phyloP scores from a whole-genome alignment of 2,888 invertebrate species.

The Coenonympha arcania region DNA sequence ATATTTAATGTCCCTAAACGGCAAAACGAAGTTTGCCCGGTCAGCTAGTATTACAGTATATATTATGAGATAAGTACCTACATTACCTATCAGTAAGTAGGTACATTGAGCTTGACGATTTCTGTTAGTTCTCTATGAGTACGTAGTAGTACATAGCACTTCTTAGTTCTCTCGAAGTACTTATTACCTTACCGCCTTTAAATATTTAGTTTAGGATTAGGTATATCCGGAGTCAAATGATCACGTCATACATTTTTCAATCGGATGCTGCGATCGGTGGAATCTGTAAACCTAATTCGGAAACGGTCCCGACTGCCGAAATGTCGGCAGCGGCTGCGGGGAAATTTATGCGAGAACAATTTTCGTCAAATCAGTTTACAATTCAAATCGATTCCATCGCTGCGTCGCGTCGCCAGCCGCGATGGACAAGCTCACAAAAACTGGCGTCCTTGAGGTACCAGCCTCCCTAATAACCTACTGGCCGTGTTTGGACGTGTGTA shows the following conservation, averaged over 20 bases:
- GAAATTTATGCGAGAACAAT: conserved; percentile 55
- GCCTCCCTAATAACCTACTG: conserved; percentile 52
- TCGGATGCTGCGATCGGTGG: conserved; percentile 30
- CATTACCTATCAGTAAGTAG: too few relatives aligned
- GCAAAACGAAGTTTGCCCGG: too few relatives aligned
- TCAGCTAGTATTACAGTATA: too few relatives aligned
- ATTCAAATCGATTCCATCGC: conserved; percentile 48
- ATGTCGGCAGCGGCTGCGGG: conserved; percentile 31
- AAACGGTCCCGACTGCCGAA: conserved; percentile 31
- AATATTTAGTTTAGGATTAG: too few relatives aligned
- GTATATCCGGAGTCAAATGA: too few relatives aligned
- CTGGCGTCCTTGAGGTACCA: conserved; percentile 42
- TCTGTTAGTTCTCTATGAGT: too few relatives aligned
- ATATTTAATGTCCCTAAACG: too few relatives aligned
- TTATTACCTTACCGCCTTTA: too few relatives aligned
- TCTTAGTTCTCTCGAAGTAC: too few relatives aligned
- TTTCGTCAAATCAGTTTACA: conserved; percentile 56
- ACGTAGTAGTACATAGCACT: too few relatives aligned
- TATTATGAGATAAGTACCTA: too few relatives aligned
- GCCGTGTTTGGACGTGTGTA: conserved; percentile 36
- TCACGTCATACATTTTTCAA: conserved; percentile 21
- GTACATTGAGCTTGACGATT: too few relatives aligned
- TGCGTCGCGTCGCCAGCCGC: conserved; percentile 30
- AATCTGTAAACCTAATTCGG: conserved; percentile 59
- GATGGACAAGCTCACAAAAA: conserved; percentile 40